Base-by-base conservation (phyloP, 1,140 invertebrate genomes). In the Phymorhynchus buccinoides region DNA sequence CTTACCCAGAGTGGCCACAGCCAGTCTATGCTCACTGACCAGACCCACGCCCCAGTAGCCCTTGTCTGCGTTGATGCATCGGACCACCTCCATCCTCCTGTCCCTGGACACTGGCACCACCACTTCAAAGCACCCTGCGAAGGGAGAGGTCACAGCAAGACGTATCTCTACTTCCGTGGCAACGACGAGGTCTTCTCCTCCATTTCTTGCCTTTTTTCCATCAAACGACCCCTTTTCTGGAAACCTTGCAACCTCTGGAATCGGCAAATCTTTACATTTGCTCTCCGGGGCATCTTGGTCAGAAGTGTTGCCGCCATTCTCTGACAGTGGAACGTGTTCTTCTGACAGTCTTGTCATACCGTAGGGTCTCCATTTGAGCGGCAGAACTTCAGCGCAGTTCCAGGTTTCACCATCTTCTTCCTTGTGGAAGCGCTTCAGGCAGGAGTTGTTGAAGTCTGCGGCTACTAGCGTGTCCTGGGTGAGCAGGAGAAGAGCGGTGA, bases 361-460 rank as follows among this genome's bases (percentile, higher is more conserved):
- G n/a, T 71, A 71, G 0, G 81, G 81, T 44, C 81, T 32, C 52
- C 62, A 83, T 44, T 83, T 83, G 18, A 83, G 62, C 16, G 62
- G n/a, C 37, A 83, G 62, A 22, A 83, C 39, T 30, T 83, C n/a
- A 0, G 27, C 37, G 9, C 68, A 30, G 41, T 66, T 27, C 81
- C 81, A 83, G 52, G 6, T 27, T 18, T 83, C 66, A 1, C 37
- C 62, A 16, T 18, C 66, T 0, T 32, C 62, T n/a, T 83, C 81
- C 66, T 42, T 39, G n/a, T 18, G 56, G 35, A 83, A 44, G 18
- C 16, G 62, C 18, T 83, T 83, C 27, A 83, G 81, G 62, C 81
- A 71, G 81, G 41, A 32, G 62, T 83, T 83, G 81, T 83, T 83
- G 62, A 83, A 83, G 66, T 83, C 81, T 14, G 81, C 66, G 18